Conservation (phyloP, 1,140 invertebrate species). For the Polyergus mexicanus region DNA sequence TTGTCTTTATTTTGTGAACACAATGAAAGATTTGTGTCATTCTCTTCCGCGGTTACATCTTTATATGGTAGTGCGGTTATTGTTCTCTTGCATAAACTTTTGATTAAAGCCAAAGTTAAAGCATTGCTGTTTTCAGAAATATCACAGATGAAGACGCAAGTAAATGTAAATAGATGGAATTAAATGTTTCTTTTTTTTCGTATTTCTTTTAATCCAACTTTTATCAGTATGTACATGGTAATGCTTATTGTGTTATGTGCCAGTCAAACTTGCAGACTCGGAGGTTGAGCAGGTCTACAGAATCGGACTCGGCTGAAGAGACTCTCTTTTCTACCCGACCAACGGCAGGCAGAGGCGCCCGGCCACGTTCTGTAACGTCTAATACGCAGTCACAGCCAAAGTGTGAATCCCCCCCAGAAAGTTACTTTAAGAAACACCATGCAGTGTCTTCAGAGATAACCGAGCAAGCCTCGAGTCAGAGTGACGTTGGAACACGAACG, state of each 20-base stretch:
- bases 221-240: constrained; percentile 56
- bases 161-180: constrained; percentile 29
- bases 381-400: constrained; percentile 15
- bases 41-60: constrained; percentile 4
- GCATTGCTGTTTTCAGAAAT: constrained; percentile 18
- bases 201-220: constrained; percentile 8
- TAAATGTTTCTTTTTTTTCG: constrained; percentile 19
- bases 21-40: background rate
- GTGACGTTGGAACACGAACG: constrained; percentile 57
- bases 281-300: constrained; percentile 54
- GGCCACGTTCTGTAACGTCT: constrained; percentile 33
- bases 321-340: constrained; percentile 33
- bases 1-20: constrained; percentile 9
- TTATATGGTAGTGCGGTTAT: constrained; percentile 3
- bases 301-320: constrained; percentile 48
- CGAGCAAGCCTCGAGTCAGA: constrained; percentile 50
- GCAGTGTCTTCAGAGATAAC: constrained; percentile 43
- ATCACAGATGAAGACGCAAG: background rate
- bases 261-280: constrained; percentile 62
- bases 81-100: background rate
- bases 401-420: constrained; percentile 13
- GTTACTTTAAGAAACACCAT: constrained; percentile 49
- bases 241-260: constrained; percentile 59
- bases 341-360: constrained; percentile 43
- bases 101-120: constrained; percentile 49